These are phyloP conservation scores for Scaptomyza graminum DNA, from an alignment of 1,140 invertebrate genomes.

Conservation along the genomic window DNA sequence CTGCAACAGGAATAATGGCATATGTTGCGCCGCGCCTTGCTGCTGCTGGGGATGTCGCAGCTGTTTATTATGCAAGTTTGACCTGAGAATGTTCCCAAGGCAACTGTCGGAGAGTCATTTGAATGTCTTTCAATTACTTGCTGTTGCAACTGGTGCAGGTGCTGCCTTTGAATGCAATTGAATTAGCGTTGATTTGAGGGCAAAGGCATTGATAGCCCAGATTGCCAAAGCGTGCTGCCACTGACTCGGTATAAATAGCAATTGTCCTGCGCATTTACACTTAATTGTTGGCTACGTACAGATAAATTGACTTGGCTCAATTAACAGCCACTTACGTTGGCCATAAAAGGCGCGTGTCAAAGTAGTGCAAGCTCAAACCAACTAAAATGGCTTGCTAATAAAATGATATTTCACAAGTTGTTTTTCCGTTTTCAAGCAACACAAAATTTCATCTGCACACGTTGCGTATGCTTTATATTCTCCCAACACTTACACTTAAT, in stretches of 20 bases:
- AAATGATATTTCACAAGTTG: background rate
- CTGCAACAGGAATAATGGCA: slow-evolving; percentile 53
- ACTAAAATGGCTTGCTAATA: slow-evolving; percentile 6
- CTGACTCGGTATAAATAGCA: slow-evolving; percentile 54
- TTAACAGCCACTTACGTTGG: slow-evolving; percentile 47
- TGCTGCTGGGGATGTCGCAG: background rate
- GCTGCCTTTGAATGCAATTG: slow-evolving; percentile 70
- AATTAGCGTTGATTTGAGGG: slow-evolving; percentile 73
- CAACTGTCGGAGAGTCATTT: slow-evolving; percentile 1
- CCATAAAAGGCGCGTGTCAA: slow-evolving; percentile 27
- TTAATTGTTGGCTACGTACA: slow-evolving; percentile 48
- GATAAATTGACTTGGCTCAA: slow-evolving; percentile 45
- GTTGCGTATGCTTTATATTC: slow-evolving; percentile 20
- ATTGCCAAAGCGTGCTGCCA: slow-evolving; percentile 13
- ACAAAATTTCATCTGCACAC: background rate
- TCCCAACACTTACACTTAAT: slow-evolving; percentile 13
- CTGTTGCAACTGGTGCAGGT: slow-evolving; percentile 38
- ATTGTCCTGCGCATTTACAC: slow-evolving; percentile 48
- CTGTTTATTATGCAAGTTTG: slow-evolving; percentile 37
- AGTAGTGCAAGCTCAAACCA: slow-evolving; percentile 13
- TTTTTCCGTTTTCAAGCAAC: background rate
- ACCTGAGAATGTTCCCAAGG: slow-evolving; percentile 6
- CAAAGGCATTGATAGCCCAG: background rate
- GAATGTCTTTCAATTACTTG: slow-evolving; percentile 39
- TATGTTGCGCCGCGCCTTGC: slow-evolving; percentile 39